Evolutionary conservation across 2,113 vertebrate genomes (phyloP), one percentile per base, ranked within the genome.

Genomic region (Clarias magur): DNA sequence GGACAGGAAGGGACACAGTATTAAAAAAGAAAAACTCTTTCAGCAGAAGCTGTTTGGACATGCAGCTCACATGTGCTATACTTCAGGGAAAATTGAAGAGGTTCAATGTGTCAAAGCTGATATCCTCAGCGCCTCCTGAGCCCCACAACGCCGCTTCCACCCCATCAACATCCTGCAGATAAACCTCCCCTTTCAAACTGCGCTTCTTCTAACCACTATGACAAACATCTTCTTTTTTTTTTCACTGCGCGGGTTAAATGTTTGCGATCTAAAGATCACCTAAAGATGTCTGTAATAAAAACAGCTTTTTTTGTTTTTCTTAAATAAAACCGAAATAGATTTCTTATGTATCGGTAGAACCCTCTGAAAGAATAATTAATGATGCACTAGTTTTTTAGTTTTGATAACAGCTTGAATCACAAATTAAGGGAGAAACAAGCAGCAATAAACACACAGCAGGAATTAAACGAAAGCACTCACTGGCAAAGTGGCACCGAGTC

Each of bases 141-240:
- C 17, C 88, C 81, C 67, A 88, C 90, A 88, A 86, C 83, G 75
- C 84, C 82, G 78, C 21, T 73, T 85, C 70, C 87, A 88, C 85
- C 78, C 87, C 57, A 62, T 84, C 82, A 59, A n/a, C 88, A 59
- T 79, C 86, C 48, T 84, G 68, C 80, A 87, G 75, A 38, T 81
- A 56, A 82, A 85, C 72, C 81, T 72, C 34, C 79, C 38, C 62
- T 54, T 79, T 80, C 9, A 85, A 81, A 23, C 57, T n/a, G 59
- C 17, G 54, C 57, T 57, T 75, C n/a, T 70, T 75, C 57, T 81
- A 68, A 85, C 67, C 13, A 54, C 84, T 57, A 12, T 54, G 57
- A 80, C 60, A 76, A 85, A 89, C 82, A 81, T 78, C 83, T 63
- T 63, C 34, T 38, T 67, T 21, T 25, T 12, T 54, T 56, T 53